Base-by-base conservation (phyloP, 2,888 invertebrate genomes). In the Coremacera marginata region DNA sequence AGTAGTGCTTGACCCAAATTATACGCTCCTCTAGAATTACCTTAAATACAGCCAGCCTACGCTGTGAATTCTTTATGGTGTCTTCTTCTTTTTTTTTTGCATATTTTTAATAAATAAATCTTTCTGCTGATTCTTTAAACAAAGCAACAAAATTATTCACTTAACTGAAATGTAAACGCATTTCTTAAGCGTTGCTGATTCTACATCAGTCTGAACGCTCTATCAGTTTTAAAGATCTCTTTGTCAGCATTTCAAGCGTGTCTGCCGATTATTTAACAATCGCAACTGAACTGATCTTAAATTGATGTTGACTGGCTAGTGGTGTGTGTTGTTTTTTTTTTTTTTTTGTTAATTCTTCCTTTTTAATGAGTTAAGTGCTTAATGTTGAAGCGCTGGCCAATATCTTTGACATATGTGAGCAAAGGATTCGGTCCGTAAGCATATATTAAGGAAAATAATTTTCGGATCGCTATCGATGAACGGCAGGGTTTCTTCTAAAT, bases 161-260 rank as follows among this genome's bases (percentile, higher is more conserved):
- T 60, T 60, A 60, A 27, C 25, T 60, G 60, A 22, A 60, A 60
- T 60, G 22, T 14, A 22, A 60, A 60, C 60, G 60, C 60, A 27
- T 25, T 22, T 27, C 27, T 60, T 31, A 31, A 31, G 19, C 19
- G 31, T 31, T 31, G 31, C 31, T 31, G 31, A 31, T 31, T 31
- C 31, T 31, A 31, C 31, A 4, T 44, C 14, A 14, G 11, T 11
- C 44, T 55, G n/a, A 55, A 55, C 2, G 55, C 55, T 44, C 44
- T 7, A 55, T 55, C 55, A 3, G 55, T 19, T 19, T n/a, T 19
- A 22, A 55, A 55, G 55, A 55, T 55, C 55, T n/a, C 55, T 55
- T 55, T 55, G 55, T 55, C 55, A 55, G 55, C 55, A 55, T 55
- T 55, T 55, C 55, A 55, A 55, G 55, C 55, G 9, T 55, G n/a